A percentile compares a stretch with the other conserved stretches of the same genome.
Conservation (phyloP, 2,888 invertebrate species). For the Strigamia maritima region DNA sequence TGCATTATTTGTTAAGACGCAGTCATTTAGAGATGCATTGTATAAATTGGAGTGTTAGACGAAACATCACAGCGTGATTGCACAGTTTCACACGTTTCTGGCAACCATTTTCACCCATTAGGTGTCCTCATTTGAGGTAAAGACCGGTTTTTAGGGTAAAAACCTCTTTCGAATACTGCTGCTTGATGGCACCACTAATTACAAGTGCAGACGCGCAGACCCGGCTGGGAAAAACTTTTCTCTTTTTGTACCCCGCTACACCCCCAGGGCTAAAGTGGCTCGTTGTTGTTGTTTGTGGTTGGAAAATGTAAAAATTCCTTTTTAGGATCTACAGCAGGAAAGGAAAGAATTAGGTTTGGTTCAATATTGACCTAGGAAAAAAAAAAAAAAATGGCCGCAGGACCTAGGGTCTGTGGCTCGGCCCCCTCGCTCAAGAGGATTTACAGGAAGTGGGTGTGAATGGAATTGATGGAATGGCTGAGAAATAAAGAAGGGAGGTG, state of each 20-base stretch:
- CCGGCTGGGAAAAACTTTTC: not conserved
- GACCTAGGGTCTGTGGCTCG: not conserved
- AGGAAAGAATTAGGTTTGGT: conserved; percentile 1
- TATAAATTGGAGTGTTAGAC: conserved; percentile 16
- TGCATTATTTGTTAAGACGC: not conserved
- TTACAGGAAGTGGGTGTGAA: conserved; percentile 31
- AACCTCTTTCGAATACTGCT: conserved; percentile 27
- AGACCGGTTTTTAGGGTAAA: conserved; percentile 31
- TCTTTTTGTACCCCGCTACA: not conserved
- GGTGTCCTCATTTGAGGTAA: conserved; percentile 32
- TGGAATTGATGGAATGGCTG: conserved; percentile 26
- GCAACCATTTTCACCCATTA: conserved; percentile 34
- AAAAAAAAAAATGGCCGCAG: conserved; percentile 14
- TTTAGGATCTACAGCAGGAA: not conserved
- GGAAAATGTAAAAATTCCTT: conserved; percentile 19
- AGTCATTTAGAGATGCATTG: conserved; percentile 2
- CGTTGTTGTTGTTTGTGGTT: not conserved
- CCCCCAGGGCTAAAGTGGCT: not conserved
- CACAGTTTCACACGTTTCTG: conserved; percentile 25
- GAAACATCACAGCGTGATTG: conserved; percentile 10
- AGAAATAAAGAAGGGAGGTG: not conserved
- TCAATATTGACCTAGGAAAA: conserved; percentile 11
- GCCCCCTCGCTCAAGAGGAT: conserved; percentile 1
- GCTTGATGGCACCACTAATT: conserved; percentile 32
- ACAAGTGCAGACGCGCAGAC: not conserved